Conservation (phyloP, 2,797 vertebrate species). For the Decapterus maruadsi region DNA sequence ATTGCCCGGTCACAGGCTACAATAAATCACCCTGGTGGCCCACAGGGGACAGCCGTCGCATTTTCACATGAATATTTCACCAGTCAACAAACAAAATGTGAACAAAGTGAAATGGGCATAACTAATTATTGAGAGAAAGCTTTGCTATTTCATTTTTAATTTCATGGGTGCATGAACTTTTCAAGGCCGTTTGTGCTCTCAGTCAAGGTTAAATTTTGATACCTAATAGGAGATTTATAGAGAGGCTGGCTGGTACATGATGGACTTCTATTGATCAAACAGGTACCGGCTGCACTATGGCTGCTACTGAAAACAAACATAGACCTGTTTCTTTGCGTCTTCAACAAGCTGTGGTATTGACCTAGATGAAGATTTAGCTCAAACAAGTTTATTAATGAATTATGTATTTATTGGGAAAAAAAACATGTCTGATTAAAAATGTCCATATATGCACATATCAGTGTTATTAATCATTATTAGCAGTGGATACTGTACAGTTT, state of each 20-base stretch:
- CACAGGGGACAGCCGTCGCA: conserved; percentile 53
- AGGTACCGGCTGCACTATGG: conserved; percentile 16
- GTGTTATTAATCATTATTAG: conserved; percentile 3
- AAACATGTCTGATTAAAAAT: not conserved
- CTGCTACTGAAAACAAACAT: conserved; percentile 7
- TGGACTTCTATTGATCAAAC: conserved; percentile 34
- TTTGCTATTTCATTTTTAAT: conserved; percentile 50
- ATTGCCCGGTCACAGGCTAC: conserved; percentile 33
- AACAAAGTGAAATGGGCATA: conserved; percentile 54
- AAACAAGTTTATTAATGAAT: conserved; percentile 18
- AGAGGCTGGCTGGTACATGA: not conserved
- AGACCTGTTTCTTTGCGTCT: conserved; percentile 28
- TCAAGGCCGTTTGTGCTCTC: conserved; percentile 43
- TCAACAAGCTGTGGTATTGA: conserved; percentile 18
- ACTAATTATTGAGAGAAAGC: conserved; percentile 44
- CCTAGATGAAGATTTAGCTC: conserved; percentile 12
- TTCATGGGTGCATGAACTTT: conserved; percentile 47
- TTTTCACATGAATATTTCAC: conserved; percentile 65
- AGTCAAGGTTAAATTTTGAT: conserved; percentile 40
- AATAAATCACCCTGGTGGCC: conserved; percentile 65
- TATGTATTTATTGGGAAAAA: conserved; percentile 6
- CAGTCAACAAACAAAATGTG: conserved; percentile 60
- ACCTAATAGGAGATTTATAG: conserved; percentile 24
- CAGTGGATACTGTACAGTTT: not conserved
- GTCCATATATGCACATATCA: not conserved